Evolutionary conservation across 2,888 invertebrate genomes (phyloP), one percentile per base, ranked within the genome.

Genomic region (Stenodema calcarata): DNA sequence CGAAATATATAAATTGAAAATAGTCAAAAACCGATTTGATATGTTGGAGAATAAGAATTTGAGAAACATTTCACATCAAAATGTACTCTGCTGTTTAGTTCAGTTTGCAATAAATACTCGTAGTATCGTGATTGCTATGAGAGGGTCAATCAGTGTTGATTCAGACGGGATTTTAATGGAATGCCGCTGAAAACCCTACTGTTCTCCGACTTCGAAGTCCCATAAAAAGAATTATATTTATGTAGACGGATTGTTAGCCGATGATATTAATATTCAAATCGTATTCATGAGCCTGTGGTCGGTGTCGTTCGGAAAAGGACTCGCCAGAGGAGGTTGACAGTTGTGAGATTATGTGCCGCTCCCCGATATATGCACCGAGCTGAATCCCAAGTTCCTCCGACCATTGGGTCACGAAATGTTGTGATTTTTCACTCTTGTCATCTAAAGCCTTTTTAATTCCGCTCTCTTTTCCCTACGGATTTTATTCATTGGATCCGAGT

Each of bases 261-360:
- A 54, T 80, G 47, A 30, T 80, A 80, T 54, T 80, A 80, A 80
- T 80, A 80, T 80, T 80, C 80, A 80, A 80, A 80, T 80, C 44
- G 44, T 80, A 80, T 80, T 80, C 80, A 80, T 80, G 80, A 80
- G 79, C 47, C 14, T n/a, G n/a, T n/a, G 47, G 80, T n/a, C 44
- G 47, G n/a, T 80, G 80, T 80, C 80, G 80, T 54, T 54, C 54
- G 23, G 78, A 14, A 30, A 80, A 47, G 27, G 28, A 42, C 6
- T 78, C 78, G 42, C 78, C 28, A 23, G 80, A 73, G 80, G 80
- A 54, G 50, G 80, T 80, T 80, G 80, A 80, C 80, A 80, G 80
- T 44, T 44, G 78, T 44, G 30, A 80, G 44, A 80, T 80, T 80
- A 80, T 47, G 54, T 44, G 54, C 78, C 80, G 54, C 80, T 11